Conservation (phyloP, 2,797 vertebrate species). For the Galaxias olidus region DNA sequence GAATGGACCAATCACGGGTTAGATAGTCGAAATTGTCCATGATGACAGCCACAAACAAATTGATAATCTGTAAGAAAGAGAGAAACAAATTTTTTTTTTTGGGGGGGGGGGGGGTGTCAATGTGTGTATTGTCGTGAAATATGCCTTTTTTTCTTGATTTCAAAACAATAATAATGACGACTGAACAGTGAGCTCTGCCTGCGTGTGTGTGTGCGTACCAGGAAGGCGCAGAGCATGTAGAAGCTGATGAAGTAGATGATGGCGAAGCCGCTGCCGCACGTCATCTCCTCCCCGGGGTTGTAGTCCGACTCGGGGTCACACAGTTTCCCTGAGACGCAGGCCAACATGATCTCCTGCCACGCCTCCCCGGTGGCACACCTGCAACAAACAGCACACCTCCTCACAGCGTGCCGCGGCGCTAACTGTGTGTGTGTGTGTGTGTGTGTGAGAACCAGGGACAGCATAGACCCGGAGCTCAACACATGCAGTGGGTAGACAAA, state of each 20-base stretch:
- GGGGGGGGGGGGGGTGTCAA: neutral
- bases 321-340: conserved; percentile 91
- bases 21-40: conserved; percentile 99
- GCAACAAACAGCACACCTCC: neutral
- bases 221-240: conserved; percentile 98
- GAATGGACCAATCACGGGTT: conserved; percentile 98
- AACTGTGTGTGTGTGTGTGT: no score
- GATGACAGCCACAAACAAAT: conserved; percentile 98
- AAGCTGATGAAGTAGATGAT: conserved; percentile 98
- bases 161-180: no score
- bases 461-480: no score
- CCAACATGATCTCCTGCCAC: conserved; percentile 99
- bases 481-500: no score
- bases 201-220: conserved; percentile 75
- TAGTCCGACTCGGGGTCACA: conserved; percentile 95
- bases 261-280: conserved; percentile 95
- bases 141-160: no score
- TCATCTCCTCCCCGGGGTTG: conserved; percentile 89
- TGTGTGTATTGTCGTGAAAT: neutral
- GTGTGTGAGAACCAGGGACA: no score
- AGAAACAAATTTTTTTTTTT: conserved; percentile 11
- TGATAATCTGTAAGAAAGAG: conserved; percentile 86
- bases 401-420: no score
- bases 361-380: conserved; percentile 98
- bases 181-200: neutral